Evolutionary conservation across 2,888 invertebrate species (phyloP), one percentile per base, ranked within the genome.

Genomic region (Hoplodrina ambigua): DNA sequence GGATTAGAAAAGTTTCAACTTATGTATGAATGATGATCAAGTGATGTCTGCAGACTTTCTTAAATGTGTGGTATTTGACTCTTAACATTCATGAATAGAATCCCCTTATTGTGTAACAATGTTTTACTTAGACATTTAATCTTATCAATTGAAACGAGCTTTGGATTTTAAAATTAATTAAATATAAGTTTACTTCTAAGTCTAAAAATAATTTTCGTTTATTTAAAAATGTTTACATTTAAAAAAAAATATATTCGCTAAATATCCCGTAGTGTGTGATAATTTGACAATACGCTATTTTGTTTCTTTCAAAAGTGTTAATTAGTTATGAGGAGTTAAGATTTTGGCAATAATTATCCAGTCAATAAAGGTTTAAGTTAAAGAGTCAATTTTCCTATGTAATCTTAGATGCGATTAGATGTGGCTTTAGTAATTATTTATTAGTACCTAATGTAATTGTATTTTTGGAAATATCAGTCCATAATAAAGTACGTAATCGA

Each of bases 341-440:
- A 8, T 15, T 65, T 17, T 11, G 20, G 46, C 20, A 44, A 13
- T 52, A 37, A 8, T 3, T 30, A 15, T 30, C 5, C 3, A 6
- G 55, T 44, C 50, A 52, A 41, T 33, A 52, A 19, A 53, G 44
- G 62, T 72, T 75, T 55, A 66, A 50, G 62, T 66, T 13, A 58
- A 54, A 52, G 53, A 54, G 71, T 53, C 54, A 59, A 59, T 46
- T 69, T 61, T 72, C 70, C 49, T 71, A 37, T 53, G 59, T 65
- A 49, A 58, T 59, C 17, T 64, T 65, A 70, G 55, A 66, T 56
- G 54, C 60, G 33, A 15, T 80, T 80, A 72, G 70, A 69, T 68
- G 56, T 75, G 69, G 82, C 69, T 75, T 81, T 33, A 52, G 55
- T 77, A 79, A 67, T 60, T 75, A 73, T 71, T 80, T 77, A 69